Evolutionary conservation across 2,888 invertebrate species (phyloP).

Genomic region (Limnephilus rhombicus): DNA sequence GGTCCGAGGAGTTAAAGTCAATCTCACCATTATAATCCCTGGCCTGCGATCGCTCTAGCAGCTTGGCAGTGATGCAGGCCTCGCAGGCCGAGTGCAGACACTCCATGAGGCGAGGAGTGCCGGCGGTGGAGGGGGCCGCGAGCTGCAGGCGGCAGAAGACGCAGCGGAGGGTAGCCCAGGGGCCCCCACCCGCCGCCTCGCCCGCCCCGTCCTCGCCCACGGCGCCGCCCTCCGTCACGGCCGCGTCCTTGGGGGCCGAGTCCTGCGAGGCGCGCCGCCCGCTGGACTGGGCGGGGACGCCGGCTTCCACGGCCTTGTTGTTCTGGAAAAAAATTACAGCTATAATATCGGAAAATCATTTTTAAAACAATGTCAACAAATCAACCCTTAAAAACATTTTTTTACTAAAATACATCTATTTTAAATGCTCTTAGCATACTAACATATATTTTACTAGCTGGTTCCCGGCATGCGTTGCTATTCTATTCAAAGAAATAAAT

Average conservation of each 20-base stretch:
- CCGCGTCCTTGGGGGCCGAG: not conserved
- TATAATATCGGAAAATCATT: not conserved
- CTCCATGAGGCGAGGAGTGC: slow-evolving; percentile 88
- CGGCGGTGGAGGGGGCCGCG: slow-evolving; percentile 70
- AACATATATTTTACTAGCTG: too few species aligned
- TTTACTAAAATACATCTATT: too few species aligned
- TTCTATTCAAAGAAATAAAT: too few species aligned
- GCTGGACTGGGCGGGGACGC: slow-evolving; percentile 52
- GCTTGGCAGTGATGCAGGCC: slow-evolving; percentile 84
- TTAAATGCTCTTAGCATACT: too few species aligned
- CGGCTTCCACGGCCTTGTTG: slow-evolving; percentile 45
- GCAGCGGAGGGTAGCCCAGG: slow-evolving; percentile 55
- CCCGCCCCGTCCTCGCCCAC: slow-evolving; percentile 43
- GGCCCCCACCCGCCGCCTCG: slow-evolving; percentile 30
- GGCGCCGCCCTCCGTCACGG: not conserved
- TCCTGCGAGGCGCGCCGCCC: slow-evolving; percentile 44
- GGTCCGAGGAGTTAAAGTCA: not conserved
- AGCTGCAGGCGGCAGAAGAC: slow-evolving; percentile 68
- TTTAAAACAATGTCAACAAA: not conserved
- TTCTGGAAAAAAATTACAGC: not conserved
- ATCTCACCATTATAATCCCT: slow-evolving; percentile 72
- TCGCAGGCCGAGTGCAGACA: slow-evolving; percentile 93
- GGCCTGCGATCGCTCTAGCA: slow-evolving; percentile 74
- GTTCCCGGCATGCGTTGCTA: too few species aligned
- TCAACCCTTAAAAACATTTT: too few species aligned